These are phyloP conservation scores for Pelagia noctiluca DNA, from an alignment of 30 jellyfish, hydroid and myxozoan species.

Conservation along the genomic window DNA sequence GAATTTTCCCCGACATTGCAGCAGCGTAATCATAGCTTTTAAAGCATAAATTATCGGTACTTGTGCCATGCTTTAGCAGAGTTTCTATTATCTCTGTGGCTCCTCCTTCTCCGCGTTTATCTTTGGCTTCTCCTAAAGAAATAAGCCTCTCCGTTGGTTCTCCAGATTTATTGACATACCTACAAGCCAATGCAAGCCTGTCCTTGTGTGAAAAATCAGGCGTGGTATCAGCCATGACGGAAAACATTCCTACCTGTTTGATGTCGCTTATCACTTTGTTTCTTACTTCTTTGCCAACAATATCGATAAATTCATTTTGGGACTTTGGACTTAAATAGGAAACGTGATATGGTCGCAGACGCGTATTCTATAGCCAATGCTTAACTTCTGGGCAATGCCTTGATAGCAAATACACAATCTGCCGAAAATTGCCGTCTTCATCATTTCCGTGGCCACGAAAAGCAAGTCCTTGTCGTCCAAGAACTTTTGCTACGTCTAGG, in stretches of 20 bases:
- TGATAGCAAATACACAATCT: slow-evolving; percentile 26
- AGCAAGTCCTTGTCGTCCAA: slow-evolving; percentile 59
- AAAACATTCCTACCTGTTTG: slow-evolving; percentile 32
- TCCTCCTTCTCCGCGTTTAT: slow-evolving; percentile 57
- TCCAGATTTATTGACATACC: slow-evolving; percentile 23
- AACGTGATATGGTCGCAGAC: slow-evolving; percentile 25
- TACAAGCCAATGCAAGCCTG: slow-evolving; percentile 31
- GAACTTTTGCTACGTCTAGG: slow-evolving; percentile 21
- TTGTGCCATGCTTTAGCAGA: background rate
- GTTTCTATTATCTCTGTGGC: slow-evolving; percentile 50
- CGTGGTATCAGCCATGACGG: slow-evolving; percentile 42
- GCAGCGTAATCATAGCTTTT: slow-evolving; percentile 54
- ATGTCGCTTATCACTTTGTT: background rate
- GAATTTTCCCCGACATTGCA: slow-evolving; percentile 55
- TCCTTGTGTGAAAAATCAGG: slow-evolving; percentile 44
- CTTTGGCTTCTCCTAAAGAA: slow-evolving; percentile 35
- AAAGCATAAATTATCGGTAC: slow-evolving; percentile 4
- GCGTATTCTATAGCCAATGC: slow-evolving; percentile 19
- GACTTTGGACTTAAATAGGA: slow-evolving; percentile 21
- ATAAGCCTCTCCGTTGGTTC: slow-evolving; percentile 29
- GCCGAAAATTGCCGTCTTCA: slow-evolving; percentile 40
- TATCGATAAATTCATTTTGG: slow-evolving; percentile 40
- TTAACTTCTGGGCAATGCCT: slow-evolving; percentile 48
- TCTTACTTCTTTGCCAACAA: slow-evolving; percentile 27
- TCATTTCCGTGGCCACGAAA: slow-evolving; percentile 52